phyloP scores from a whole-genome alignment of 2,113 vertebrate genomes.

The Otolemur garnettii region DNA sequence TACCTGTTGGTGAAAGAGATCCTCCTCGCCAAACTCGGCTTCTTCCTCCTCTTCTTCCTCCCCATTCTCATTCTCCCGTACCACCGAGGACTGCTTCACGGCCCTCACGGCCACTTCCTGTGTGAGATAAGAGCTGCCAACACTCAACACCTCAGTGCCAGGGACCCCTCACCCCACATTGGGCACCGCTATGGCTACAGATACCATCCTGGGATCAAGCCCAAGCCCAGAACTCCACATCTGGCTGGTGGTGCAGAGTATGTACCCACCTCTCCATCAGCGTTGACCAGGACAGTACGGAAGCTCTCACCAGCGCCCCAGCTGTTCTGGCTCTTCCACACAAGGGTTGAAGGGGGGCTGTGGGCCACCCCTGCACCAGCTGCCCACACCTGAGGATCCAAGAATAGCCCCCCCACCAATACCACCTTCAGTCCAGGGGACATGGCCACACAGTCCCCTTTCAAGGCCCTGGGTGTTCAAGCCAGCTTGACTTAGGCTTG shows the following conservation, averaged over 20 bases:
- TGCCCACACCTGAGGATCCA: slow-evolving; percentile 93
- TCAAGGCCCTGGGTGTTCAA: background rate
- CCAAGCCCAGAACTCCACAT: background rate
- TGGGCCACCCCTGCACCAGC: slow-evolving; percentile 94
- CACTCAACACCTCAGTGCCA: fast-evolving
- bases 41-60: slow-evolving; percentile 89
- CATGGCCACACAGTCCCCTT: background rate
- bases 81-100: slow-evolving; percentile 88
- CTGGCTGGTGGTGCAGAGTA: too few species aligned
- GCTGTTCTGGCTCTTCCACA: slow-evolving; percentile 96
- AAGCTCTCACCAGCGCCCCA: slow-evolving; percentile 94
- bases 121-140: background rate
- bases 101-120: slow-evolving; percentile 95
- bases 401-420: fast-evolving
- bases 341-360: slow-evolving; percentile 93
- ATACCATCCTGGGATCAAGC: background rate
- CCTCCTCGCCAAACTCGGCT: slow-evolving; percentile 94
- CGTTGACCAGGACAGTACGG: slow-evolving; percentile 91
- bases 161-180: background rate
- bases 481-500: background rate
- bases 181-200: fast-evolving
- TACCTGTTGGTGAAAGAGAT: slow-evolving; percentile 93
- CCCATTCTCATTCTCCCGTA: slow-evolving; percentile 84
- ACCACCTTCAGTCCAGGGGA: background rate
- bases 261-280: slow-evolving; percentile 92